Evolutionary conservation across 2,113 vertebrate species (phyloP), one percentile per base, ranked within the genome.

Genomic region (Paracanthobrama guichenoti): DNA sequence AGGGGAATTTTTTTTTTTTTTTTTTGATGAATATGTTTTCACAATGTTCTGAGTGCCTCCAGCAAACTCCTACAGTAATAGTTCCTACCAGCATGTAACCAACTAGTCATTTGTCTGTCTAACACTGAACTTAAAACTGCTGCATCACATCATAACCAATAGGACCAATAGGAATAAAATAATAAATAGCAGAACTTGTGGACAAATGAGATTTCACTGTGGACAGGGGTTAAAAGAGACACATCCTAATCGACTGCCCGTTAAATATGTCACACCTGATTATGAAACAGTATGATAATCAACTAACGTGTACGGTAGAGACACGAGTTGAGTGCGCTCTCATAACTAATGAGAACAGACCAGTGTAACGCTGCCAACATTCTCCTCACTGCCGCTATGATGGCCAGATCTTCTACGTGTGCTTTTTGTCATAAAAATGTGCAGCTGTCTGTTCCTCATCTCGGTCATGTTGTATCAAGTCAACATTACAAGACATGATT

Each of bases 371-470:
- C 35, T 46, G 85, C 82, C 85, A 88, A 86, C 22, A 74, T 83
- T 82, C 73, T 67, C 78, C 76, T 82, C 82, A 84, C 69, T 84
- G 53, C 81, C 53, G 72, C 78, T 24, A 71, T 8, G 39, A 69
- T 28, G 72, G 79, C 85, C 85, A 74, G 79, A 75, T 64, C 73
- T 80, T 85, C 62, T 53, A 76, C 75, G 81, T 79, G 81, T 88
- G 82, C 66, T 77, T 86, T 82, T 86, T 78, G 18, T 72, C 20
- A 59, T 79, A 31, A 81, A 79, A 88, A 76, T 55, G 28, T 42
- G 24, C 64, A 71, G 57, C 48, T 76, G 82, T 81, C 81, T 85
- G 88, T 80, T 89, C 86, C 81, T 81, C 79, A 73, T 87, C 86
- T 81, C 13, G 14, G 64, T 35, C 72, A 39, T 53, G 59, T 57